Conservation (phyloP, 2,888 invertebrate species). For the Drosophila pseudotakahashii region DNA sequence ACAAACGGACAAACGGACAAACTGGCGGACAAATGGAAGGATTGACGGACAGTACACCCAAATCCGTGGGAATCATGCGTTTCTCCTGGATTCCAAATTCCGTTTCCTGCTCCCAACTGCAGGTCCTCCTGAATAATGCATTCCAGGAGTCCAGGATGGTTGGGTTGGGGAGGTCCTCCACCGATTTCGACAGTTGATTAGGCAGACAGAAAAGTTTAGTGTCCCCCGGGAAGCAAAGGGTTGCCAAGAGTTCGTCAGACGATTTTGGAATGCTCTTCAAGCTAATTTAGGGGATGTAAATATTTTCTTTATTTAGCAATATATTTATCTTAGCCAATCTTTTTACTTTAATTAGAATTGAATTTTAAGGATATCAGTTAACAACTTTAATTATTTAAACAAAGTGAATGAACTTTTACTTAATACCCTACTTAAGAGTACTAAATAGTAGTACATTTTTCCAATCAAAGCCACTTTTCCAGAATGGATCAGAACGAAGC, state of each 20-base stretch:
- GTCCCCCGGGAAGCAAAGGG: background rate
- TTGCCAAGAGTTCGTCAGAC: background rate
- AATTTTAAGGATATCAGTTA: too few species aligned
- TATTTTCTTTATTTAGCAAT: too few species aligned
- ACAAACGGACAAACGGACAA: constrained; percentile 1
- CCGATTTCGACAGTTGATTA: constrained; percentile 70
- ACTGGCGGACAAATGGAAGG: background rate
- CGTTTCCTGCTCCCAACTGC: constrained; percentile 10
- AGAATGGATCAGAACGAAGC: background rate
- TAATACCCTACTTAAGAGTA: too few species aligned
- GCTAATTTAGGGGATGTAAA: too few species aligned
- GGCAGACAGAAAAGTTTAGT: constrained; percentile 33
- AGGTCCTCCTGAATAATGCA: constrained; percentile 62
- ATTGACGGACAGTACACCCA: background rate
- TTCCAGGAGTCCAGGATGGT: constrained; percentile 11
- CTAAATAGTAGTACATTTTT: too few species aligned
- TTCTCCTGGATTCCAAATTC: background rate
- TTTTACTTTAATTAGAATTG: too few species aligned
- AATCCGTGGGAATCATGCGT: constrained; percentile 13
- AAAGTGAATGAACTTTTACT: too few species aligned
- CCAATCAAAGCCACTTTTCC: background rate
- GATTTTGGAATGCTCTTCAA: background rate
- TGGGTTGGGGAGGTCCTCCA: background rate
- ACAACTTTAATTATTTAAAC: too few species aligned
- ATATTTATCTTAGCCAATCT: too few species aligned